These are phyloP conservation scores for Odocoileus hemionus DNA, from an alignment of 2,113 vertebrate genomes.

Conservation along the genomic window DNA sequence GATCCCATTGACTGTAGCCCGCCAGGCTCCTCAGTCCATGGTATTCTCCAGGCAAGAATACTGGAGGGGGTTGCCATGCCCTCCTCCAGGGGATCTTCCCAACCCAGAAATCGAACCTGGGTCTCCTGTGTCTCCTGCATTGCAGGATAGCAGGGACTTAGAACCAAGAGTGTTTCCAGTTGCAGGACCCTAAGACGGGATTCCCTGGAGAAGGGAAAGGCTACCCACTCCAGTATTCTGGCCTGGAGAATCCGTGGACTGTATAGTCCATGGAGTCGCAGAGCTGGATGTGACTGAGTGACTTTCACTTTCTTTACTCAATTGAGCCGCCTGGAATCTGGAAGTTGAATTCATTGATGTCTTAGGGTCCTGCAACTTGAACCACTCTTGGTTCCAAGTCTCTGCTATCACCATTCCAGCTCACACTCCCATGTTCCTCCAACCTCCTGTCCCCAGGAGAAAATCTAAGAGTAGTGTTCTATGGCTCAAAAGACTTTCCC, in stretches of 20 bases:
- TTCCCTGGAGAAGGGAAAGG: background rate
- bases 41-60: background rate
- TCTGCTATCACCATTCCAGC: background rate
- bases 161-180: background rate
- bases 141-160: background rate
- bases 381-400: background rate
- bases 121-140: background rate
- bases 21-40: background rate
- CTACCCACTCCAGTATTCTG: background rate
- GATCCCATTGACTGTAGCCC: background rate
- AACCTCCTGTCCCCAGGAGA: background rate
- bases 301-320: background rate
- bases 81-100: background rate
- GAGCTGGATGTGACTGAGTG: background rate
- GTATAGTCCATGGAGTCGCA: background rate
- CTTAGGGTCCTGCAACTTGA: background rate
- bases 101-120: background rate
- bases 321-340: background rate
- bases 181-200: background rate
- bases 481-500: background rate
- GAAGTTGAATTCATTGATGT: background rate
- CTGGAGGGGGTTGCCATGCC: background rate
- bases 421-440: background rate
- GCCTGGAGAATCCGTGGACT: background rate
- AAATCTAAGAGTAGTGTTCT: background rate